Evolutionary conservation across 2,888 invertebrate genomes (phyloP).

Genomic region (Pseudococcus longispinus): DNA sequence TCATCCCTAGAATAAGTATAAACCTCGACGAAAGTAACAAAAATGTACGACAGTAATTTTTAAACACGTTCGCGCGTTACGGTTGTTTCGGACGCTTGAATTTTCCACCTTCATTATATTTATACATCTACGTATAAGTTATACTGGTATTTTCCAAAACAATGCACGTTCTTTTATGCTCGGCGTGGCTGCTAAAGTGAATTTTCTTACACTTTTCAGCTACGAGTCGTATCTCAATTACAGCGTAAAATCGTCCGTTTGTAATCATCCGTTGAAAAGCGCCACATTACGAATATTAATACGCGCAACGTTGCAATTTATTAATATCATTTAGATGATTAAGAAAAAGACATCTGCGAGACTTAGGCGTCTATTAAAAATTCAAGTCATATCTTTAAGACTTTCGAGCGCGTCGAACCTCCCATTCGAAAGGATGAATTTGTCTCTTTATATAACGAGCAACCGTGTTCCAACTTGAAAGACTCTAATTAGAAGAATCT

Average conservation of each 20-base stretch:
- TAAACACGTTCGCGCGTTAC: background rate
- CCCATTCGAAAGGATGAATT: conserved; percentile 16
- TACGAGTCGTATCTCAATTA: background rate
- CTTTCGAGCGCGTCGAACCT: conserved; percentile 23
- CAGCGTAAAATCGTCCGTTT: conserved; percentile 13
- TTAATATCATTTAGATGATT: conserved; percentile 30
- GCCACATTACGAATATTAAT: conserved; percentile 19
- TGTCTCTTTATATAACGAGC: conserved; percentile 31
- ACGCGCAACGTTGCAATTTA: conserved; percentile 23
- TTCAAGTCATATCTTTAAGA: conserved; percentile 23
- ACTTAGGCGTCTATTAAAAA: conserved; percentile 14
- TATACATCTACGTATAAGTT: background rate
- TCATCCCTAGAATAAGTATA: background rate
- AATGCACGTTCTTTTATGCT: background rate
- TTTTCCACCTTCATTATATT: background rate
- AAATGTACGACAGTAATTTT: background rate
- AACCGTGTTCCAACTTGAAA: conserved; percentile 28
- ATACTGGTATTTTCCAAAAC: background rate
- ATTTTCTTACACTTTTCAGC: background rate
- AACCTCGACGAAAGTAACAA: background rate
- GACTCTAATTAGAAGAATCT: conserved; percentile 34
- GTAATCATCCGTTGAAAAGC: background rate
- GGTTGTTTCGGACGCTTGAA: background rate
- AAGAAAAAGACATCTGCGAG: conserved; percentile 30
- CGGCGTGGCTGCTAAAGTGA: background rate